A percentile compares a stretch with the other conserved stretches of the same genome.
Conservation (phyloP, 2,888 invertebrate genomes). For the Athetis lepigone region DNA sequence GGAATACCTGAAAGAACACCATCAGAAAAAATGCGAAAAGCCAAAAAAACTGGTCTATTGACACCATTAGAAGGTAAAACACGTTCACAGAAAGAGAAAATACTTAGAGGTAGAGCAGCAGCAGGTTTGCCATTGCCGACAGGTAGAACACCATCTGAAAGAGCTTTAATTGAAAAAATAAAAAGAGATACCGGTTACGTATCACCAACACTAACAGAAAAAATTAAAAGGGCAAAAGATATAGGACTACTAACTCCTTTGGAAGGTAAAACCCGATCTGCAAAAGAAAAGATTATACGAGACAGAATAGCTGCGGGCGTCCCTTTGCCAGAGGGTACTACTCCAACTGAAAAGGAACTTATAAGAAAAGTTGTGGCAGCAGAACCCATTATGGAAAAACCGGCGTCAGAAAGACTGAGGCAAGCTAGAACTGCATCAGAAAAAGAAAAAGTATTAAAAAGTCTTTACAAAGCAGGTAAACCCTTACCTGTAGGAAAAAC, state of each 20-base stretch:
- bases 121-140: constrained; percentile 58
- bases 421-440: constrained; percentile 61
- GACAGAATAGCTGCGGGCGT: constrained; percentile 40
- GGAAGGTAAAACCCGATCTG: constrained; percentile 58
- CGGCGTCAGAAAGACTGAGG: constrained; percentile 60
- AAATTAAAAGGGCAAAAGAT: constrained; percentile 54
- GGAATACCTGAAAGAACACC: constrained; percentile 22
- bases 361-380: constrained; percentile 25
- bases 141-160: constrained; percentile 61
- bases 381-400: constrained; percentile 9
- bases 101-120: constrained; percentile 59
- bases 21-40: constrained; percentile 36
- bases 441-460: constrained; percentile 9
- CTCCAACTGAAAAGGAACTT: constrained; percentile 62
- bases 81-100: constrained; percentile 64
- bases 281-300: constrained; percentile 63
- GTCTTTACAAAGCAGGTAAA: constrained; percentile 4
- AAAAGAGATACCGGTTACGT: constrained; percentile 61
- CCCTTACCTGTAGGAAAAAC: constrained; percentile 7
- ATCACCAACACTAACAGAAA: constrained; percentile 62
- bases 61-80: constrained; percentile 57
- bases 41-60: constrained; percentile 35
- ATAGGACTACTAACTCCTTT: constrained; percentile 61
- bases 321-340: constrained; percentile 58
- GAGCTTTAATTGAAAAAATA: constrained; percentile 44